Base-by-base conservation (phyloP, 2,888 invertebrate genomes). In the Aspidiotus destructor region DNA sequence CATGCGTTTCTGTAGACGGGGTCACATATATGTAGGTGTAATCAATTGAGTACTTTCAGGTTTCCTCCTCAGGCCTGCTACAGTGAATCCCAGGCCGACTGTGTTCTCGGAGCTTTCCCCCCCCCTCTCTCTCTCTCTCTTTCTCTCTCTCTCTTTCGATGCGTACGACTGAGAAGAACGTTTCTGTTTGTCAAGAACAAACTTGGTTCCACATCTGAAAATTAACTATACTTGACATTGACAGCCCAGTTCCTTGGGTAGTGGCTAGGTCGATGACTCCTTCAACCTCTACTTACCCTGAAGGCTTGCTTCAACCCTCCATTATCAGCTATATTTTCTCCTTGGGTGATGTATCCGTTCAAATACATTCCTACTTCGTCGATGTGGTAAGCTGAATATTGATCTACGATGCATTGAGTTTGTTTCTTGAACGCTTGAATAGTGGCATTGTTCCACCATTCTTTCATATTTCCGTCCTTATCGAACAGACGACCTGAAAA, bases 261-360 rank as follows among this genome's bases (percentile, higher is more conserved):
- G 1, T 52, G n/a, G 13, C 13, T 13, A 13, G n/a, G n/a, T 52
- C 2, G 28, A 58, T n/a, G 11, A 16, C n/a, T 7, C 1, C 15
- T 16, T 10, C 15, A 15, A 57, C 11, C n/a, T n/a, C n/a, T n/a
- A 63, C 78, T 79, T 80, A 92, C 92, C 79, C 87, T 79, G 77
- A 89, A 94, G 0, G 92, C 86, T 77, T 92, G 91, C 76, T 93
- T 94, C 54, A 94, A 80, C 15, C 93, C 94, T 11, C 93, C 93
- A 76, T 94, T 94, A 76, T 94, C 94, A 0, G 93, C 93, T 72
- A 94, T 94, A 77, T 94, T 93, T 79, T 93, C 93, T 58, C 92
- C 91, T 82, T 85, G 90, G 72, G 84, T 92, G 84, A 88, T 86
- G 70, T 84, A 80, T 0, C 87, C 87, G 72, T 87, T 85, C 72